Evolutionary conservation across 2,797 vertebrate genomes (phyloP), one percentile per base, ranked within the genome.

Genomic region (Pangasius larnaudii): DNA sequence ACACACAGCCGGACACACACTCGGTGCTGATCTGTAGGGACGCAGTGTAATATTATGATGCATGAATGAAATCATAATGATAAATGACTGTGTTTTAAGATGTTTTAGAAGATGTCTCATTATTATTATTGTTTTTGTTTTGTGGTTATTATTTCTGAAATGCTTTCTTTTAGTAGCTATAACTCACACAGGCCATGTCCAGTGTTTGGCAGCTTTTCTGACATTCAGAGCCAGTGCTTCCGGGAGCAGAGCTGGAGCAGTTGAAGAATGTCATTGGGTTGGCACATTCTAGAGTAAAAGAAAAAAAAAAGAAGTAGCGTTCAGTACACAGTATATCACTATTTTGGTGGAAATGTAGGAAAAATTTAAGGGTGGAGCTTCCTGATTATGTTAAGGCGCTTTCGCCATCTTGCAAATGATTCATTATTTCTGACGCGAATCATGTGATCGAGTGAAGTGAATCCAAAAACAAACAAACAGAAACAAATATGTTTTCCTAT

Each of bases 171-270:
- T 2, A 33, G 81, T 33, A 51, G n/a, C 4, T 59, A 16, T 0
- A 65, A 96, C 97, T 97, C 93, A 99, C 98, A 33, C 98, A 99
- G 89, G 92, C 91, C 96, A 97, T 97, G 87, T 99, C 97, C 89
- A 97, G 93, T 3, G 96, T 97, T 84, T 95, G 94, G 91, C 98
- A 99, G 93, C 97, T 98, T 91, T 96, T 98, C 90, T 97, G 97
- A 89, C 98, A 99, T 90, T 97, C 96, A 0, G 95, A 93, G 56
- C 98, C 98, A 0, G 88, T 27, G 1, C 90, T 77, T 14, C 95
- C 96, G 0, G 89, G 74, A 0, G 89, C 91, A 91, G 89, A 93
- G 0, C 93, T 94, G 72, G 84, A 91, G 83, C 98, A 99, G 92
- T 98, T 93, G 0, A 97, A 93, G 87, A 96, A 97, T 58, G 94